Conservation (phyloP, 2,888 invertebrate species). For the Mantis religiosa region DNA sequence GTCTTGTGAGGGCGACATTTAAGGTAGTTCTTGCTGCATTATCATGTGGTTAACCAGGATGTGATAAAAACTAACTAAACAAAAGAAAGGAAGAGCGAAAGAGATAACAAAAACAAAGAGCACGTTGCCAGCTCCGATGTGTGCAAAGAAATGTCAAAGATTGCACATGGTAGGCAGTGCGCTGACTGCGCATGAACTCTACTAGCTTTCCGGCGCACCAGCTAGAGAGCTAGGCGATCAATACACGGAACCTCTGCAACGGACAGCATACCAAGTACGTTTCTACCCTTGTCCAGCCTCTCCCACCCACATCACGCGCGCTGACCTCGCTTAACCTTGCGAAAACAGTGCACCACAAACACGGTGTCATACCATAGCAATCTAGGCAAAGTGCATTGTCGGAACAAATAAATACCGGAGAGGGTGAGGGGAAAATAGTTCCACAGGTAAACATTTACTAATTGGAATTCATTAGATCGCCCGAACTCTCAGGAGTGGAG, state of each 20-base stretch:
- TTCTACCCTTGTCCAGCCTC: background rate
- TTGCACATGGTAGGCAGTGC: background rate
- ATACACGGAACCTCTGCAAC: constrained; percentile 10
- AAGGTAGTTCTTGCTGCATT: no score
- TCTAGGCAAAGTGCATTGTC: background rate
- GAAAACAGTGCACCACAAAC: background rate
- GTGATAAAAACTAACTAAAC: no score
- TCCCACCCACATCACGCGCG: background rate
- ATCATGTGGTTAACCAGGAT: no score
- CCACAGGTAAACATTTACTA: background rate
- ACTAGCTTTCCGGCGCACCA: no score
- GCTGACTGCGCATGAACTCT: background rate
- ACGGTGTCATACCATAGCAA: background rate
- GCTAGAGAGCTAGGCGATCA: background rate
- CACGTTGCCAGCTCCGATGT: background rate
- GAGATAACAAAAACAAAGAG: no score
- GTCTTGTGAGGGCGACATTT: no score
- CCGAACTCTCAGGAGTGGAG: background rate
- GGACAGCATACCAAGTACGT: background rate
- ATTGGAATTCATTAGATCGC: background rate
- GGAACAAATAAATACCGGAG: background rate
- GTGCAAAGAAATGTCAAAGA: background rate
- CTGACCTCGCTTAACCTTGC: constrained; percentile 15
- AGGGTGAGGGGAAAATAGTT: no score
- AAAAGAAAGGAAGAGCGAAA: no score